Conservation (phyloP, 1,140 invertebrate species). For the Pogonomyrmex barbatus region DNA sequence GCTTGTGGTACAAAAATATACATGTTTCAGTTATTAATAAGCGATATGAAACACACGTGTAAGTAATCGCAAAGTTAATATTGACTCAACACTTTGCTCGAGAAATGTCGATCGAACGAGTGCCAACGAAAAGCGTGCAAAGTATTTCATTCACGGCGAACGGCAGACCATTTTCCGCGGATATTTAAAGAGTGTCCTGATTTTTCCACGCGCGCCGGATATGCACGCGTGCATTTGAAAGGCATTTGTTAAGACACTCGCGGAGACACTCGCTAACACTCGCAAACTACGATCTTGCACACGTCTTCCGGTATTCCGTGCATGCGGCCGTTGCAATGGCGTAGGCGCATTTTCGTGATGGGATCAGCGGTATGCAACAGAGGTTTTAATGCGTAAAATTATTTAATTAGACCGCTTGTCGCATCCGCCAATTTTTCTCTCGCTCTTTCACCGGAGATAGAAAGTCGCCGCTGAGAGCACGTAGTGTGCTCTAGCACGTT, state of each 20-base stretch:
- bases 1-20: neutral
- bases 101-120: slow-evolving; percentile 37
- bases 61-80: neutral
- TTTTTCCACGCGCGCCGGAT: slow-evolving; percentile 63
- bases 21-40: neutral
- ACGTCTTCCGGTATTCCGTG: slow-evolving; percentile 64
- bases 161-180: slow-evolving; percentile 27
- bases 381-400: neutral
- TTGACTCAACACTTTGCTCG: neutral
- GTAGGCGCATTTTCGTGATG: neutral
- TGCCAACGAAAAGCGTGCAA: neutral
- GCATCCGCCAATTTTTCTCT: slow-evolving; percentile 43
- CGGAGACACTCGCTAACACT: slow-evolving; percentile 18
- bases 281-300: slow-evolving; percentile 10
- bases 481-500: slow-evolving; percentile 32
- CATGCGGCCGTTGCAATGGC: slow-evolving; percentile 37
- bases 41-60: neutral
- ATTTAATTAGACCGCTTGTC: slow-evolving; percentile 59
- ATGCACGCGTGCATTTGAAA: slow-evolving; percentile 59
- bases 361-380: neutral
- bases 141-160: slow-evolving; percentile 16
- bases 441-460: slow-evolving; percentile 45
- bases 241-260: slow-evolving; percentile 45
- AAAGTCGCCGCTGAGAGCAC: slow-evolving; percentile 56
- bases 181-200: slow-evolving; percentile 10